Evolutionary conservation across 2,797 vertebrate species (phyloP), one percentile per base, ranked within the genome.

Genomic region (Staurois parvus): DNA sequence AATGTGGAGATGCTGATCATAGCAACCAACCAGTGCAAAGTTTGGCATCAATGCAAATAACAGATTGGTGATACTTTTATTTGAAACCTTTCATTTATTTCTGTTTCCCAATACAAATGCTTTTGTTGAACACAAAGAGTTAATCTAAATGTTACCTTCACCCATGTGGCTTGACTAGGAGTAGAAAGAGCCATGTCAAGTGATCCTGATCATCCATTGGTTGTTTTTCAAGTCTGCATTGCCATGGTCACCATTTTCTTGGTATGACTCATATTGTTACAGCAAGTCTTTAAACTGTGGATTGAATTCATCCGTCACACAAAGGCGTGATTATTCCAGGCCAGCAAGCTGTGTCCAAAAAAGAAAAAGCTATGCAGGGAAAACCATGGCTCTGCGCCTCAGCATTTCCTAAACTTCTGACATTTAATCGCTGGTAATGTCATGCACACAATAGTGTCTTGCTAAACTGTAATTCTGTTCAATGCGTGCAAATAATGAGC

Each of bases 321-420:
- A 96, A 95, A 96, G 94, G 92, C 62, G 67, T 91, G 90, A 94
- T 96, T 96, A 95, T 95, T 94, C 91, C 89, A 59, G 85, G 89
- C 92, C 93, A 91, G 66, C 56, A 82, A 79, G 76, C 68, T 88
- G 64, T 79, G 87, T 74, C 80, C 74, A 32, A 74, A 76, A 83
- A 45, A 45, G 32, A 76, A 75, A 86, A 87, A 72, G 62, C 37
- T 86, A 67, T 40, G 45, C 84, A 89, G 87, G 89, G 91, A 74
- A 83, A 74, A 26, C 73, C 80, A 88, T 90, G 90, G 90, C 91
- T 89, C 84, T 89, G 89, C 92, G 92, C 95, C 95, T 92, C 92
- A 90, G n/a, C 91, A 91, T 91, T 88, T 90, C 86, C 86, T 87
- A 75, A 87, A 87, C 89, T 87, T 76, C 91, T 92, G 85, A 90